Percentiles rank a stretch among this genome's conserved stretches.
These are phyloP conservation scores for Cryptomyrus ogoouensis DNA, from an alignment of 2,113 vertebrate species.

Conservation along the genomic window DNA sequence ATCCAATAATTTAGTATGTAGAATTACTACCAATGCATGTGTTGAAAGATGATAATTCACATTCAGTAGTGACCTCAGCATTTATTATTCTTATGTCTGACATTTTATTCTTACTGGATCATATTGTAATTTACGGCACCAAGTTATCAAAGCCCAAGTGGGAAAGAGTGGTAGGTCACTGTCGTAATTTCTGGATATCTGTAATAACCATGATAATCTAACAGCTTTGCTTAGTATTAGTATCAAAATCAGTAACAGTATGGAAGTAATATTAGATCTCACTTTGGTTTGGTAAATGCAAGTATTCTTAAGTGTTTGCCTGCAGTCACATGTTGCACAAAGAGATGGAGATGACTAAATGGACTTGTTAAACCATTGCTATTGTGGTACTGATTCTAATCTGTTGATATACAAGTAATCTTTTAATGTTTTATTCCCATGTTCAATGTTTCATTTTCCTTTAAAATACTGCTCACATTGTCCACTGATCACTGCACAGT, in stretches of 20 bases:
- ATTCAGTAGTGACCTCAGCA: neutral
- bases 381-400: neutral
- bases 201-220: neutral
- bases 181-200: neutral
- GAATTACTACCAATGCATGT: neutral
- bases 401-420: neutral
- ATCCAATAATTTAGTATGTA: neutral
- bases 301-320: neutral
- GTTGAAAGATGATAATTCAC: neutral
- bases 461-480: neutral
- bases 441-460: too few relatives aligned
- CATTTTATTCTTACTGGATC: neutral
- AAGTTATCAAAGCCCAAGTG: neutral
- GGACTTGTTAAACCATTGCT: neutral
- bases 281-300: neutral
- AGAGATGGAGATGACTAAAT: neutral
- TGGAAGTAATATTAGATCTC: neutral
- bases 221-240: neutral
- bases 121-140: neutral
- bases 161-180: neutral
- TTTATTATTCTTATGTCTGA: neutral
- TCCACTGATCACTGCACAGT: neutral
- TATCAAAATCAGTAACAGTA: neutral
- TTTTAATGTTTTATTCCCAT: neutral
- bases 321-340: neutral